Evolutionary conservation across 1,140 invertebrate genomes (phyloP), one percentile per base, ranked within the genome.

Genomic region (Hyposmocoma kahamanoa): DNA sequence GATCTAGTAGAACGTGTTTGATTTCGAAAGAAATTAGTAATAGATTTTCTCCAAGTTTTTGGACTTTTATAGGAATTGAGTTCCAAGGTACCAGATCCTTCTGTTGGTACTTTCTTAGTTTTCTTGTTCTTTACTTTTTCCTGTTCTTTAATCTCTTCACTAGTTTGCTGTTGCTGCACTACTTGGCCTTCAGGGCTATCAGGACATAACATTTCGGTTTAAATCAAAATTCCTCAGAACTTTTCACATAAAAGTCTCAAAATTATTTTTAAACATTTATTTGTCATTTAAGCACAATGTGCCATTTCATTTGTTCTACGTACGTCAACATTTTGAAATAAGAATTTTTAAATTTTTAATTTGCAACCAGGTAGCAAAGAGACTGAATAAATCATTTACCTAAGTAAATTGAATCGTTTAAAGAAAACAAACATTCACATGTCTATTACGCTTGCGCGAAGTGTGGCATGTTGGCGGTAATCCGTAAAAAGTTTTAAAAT

Each of bases 21-120:
- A 59, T 78, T 74, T 9, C 77, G 65, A 60, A 84, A 84, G 47
- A 84, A 84, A 56, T 72, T 79, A 1, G 75, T 67, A 36, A 84
- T 64, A 39, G 79, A 79, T 50, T 80, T 84, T 44, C 81, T 84
- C 79, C 79, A 84, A 45, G 60, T 83, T 43, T 71, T 84, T 28
- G 68, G 67, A 51, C 62, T 72, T 70, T 73, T 82, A 32, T 65
- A 81, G 9, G 75, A 79, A 50, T 60, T 67, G 53, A 83, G 48
- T 56, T 83, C 75, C 44, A 70, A 57, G 49, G 47, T 72, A 47
- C 52, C 59, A 26, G 64, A 47, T 5, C 62, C 80, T 62, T 84
- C 77, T 32, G 45, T 47, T 1, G 60, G 60, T 26, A 69, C 22
- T 50, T 75, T 76, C 43, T 62, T 76, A 56, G 51, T 66, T 69